These are phyloP conservation scores for Nothobranchius furzeri DNA, from an alignment of 2,113 vertebrate genomes.

Conservation along the genomic window DNA sequence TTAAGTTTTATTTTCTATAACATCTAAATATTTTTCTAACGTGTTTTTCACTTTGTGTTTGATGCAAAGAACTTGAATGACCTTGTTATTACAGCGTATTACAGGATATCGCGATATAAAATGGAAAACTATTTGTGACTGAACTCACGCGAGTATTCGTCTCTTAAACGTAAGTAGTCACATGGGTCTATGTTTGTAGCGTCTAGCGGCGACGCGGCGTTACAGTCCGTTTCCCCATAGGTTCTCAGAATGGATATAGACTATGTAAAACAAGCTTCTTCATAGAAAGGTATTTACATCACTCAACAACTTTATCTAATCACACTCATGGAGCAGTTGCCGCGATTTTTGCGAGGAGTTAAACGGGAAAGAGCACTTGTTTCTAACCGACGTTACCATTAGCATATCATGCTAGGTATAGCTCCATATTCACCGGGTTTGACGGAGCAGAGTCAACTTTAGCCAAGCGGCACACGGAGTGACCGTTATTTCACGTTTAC, in stretches of 20 bases:
- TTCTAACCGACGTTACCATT: constrained; percentile 20
- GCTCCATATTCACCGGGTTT: not conserved
- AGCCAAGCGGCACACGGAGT: not conserved
- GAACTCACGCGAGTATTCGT: constrained; percentile 28
- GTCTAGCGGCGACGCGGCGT: constrained; percentile 3
- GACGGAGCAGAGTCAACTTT: not conserved
- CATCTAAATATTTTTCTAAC: no score
- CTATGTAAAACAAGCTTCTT: constrained; percentile 40
- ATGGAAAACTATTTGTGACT: accelerated
- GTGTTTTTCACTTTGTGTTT: no score
- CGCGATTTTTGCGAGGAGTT: not conserved
- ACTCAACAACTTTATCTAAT: accelerated
- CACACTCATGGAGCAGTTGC: no score
- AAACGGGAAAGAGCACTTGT: constrained; percentile 3
- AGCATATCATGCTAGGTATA: constrained; percentile 29
- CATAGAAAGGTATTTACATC: constrained; percentile 42
- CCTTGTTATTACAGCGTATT: constrained; percentile 1
- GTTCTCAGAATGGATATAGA: constrained; percentile 56
- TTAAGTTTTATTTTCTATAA: no score
- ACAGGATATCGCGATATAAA: constrained; percentile 43
- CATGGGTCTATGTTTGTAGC: constrained; percentile 47
- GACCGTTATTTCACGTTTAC: not conserved
- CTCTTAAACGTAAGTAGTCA: constrained; percentile 18
- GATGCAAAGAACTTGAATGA: not conserved
- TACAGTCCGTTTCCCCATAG: constrained; percentile 21